These are phyloP conservation scores for Rhingia rostrata DNA, from an alignment of 2,888 invertebrate genomes.

Conservation along the genomic window DNA sequence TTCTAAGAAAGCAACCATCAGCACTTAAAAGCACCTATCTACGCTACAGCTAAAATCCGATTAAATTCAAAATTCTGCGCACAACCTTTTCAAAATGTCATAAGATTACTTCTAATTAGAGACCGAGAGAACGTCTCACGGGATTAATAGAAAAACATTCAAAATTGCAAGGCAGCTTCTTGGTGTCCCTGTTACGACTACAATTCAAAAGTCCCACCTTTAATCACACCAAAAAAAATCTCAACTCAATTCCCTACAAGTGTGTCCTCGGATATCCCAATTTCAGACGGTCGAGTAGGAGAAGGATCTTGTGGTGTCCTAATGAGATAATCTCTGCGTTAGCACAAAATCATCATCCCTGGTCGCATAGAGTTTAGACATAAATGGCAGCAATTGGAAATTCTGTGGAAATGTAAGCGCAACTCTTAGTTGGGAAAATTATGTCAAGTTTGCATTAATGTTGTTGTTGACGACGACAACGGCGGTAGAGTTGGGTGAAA, in stretches of 20 bases:
- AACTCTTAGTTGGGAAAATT: conserved; percentile 15
- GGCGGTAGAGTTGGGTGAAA: neutral
- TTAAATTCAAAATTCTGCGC: conserved; percentile 23
- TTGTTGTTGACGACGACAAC: conserved; percentile 27
- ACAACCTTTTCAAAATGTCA: conserved; percentile 20
- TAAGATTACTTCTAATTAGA: conserved; percentile 35
- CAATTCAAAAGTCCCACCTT: conserved; percentile 20
- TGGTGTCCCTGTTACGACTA: conserved; percentile 4
- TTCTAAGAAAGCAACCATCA: no score
- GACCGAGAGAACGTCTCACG: neutral
- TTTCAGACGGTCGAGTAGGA: conserved; percentile 14
- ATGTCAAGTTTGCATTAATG: conserved; percentile 45
- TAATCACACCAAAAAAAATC: neutral
- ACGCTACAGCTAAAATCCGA: conserved; percentile 8
- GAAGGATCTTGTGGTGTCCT: conserved; percentile 22
- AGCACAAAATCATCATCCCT: conserved; percentile 17
- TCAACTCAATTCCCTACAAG: conserved; percentile 28
- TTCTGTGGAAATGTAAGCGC: conserved; percentile 29
- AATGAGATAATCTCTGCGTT: conserved; percentile 49
- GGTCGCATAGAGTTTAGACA: conserved; percentile 10
- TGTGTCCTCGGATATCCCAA: conserved; percentile 37
- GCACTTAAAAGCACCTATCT: neutral
- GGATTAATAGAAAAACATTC: neutral
- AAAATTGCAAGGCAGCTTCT: conserved; percentile 24
- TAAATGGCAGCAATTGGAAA: conserved; percentile 13